Evolutionary conservation across 1,140 invertebrate species (phyloP).

Genomic region (Paraescarpia echinospica): DNA sequence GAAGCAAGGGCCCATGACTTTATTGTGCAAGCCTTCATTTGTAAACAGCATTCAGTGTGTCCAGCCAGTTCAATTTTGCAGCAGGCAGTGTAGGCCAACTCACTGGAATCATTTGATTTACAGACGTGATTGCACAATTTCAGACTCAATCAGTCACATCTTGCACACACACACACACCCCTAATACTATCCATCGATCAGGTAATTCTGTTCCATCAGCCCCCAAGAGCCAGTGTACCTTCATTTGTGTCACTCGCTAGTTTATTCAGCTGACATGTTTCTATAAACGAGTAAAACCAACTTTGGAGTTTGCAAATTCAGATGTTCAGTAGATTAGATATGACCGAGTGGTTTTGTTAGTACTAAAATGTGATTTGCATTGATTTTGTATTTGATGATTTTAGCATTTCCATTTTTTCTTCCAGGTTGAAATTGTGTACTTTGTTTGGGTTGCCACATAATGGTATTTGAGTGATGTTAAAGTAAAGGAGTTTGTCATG

Average conservation of each 20-base stretch:
- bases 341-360: background rate
- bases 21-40: background rate
- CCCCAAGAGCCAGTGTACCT: background rate
- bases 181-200: background rate
- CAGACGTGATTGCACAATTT: background rate
- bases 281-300: background rate
- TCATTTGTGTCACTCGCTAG: background rate
- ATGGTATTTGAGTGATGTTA: background rate
- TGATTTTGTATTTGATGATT: background rate
- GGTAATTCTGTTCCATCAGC: background rate
- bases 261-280: background rate
- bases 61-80: background rate
- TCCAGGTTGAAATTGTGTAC: background rate
- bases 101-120: background rate
- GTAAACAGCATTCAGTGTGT: background rate
- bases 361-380: background rate
- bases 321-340: background rate
- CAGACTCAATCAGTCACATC: background rate
- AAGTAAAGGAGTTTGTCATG: background rate
- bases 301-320: conserved; percentile 1
- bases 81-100: background rate
- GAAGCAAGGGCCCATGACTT: background rate
- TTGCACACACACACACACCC: background rate
- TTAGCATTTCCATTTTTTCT: background rate
- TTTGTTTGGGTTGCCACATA: background rate